Evolutionary conservation across 1,140 invertebrate species (phyloP).

Genomic region (Pinna nobilis): DNA sequence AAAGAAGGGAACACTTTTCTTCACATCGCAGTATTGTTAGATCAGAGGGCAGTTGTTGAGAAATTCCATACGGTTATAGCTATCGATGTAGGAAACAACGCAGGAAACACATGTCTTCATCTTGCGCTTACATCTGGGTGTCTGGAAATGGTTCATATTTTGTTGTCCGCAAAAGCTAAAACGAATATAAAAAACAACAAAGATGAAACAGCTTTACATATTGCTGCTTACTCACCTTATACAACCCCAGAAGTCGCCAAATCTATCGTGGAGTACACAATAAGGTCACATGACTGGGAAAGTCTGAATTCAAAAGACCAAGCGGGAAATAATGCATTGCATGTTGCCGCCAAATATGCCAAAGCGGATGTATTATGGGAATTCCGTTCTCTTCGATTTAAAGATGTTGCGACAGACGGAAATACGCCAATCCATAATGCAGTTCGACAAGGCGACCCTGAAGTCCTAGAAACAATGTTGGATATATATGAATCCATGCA

Average conservation of each 20-base stretch:
- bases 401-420: conserved; percentile 50
- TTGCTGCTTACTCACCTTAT: conserved; percentile 54
- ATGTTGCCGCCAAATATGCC: conserved; percentile 62
- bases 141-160: conserved; percentile 49
- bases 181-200: conserved; percentile 59
- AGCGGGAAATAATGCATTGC: conserved; percentile 63
- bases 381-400: conserved; percentile 58
- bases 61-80: conserved; percentile 67
- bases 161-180: conserved; percentile 60
- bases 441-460: conserved; percentile 48
- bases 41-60: conserved; percentile 75
- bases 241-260: conserved; percentile 53
- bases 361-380: conserved; percentile 63
- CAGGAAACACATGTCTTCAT: conserved; percentile 70
- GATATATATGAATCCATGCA: conserved; percentile 64
- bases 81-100: conserved; percentile 58
- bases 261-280: conserved; percentile 57
- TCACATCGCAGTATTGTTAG: conserved; percentile 78
- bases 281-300: conserved; percentile 63
- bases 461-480: conserved; percentile 59
- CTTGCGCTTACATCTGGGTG: conserved; percentile 69
- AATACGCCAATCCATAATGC: conserved; percentile 49
- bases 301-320: conserved; percentile 61
- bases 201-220: conserved; percentile 63
- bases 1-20: conserved; percentile 75